Evolutionary conservation across 2,888 invertebrate genomes (phyloP), one percentile per base, ranked within the genome.

Genomic region (Lasioglossum vierecki): DNA sequence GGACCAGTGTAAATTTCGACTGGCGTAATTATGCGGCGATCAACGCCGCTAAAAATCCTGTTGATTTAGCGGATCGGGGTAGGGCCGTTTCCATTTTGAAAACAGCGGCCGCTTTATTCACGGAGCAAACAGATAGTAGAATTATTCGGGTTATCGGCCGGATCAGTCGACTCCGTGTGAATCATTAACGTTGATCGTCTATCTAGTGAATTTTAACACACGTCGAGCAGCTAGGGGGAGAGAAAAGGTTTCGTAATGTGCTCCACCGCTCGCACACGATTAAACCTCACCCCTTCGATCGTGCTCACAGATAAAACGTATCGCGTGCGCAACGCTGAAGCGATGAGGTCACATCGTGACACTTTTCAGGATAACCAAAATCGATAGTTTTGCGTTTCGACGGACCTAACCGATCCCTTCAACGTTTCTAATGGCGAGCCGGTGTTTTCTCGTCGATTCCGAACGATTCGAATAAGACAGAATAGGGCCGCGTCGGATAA

Each of bases 151-250:
- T 41, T 41, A 90, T 91, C 87, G 81, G 86, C 79, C 84, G 46
- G 75, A 57, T 77, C 80, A 53, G 75, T 84, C 72, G 66, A 35
- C 46, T 44, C 60, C 46, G 79, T 74, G 83, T 84, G 85, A 88
- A 91, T 89, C 90, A 90, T 92, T 91, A 88, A 92, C 91, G 91
- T 90, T 88, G 82, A 88, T 88, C 89, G 89, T 88, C 90, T 90
- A 88, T 87, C 84, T 85, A 80, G 82, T 66, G 86, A 91, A 89
- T 91, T 90, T 90, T 88, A 88, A 87, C 82, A 83, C 82, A 84
- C 87, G 73, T 15, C 74, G 30, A 30, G 11, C 26, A 4, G 71
- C 46, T n/a, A 30, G 13, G 44, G 49, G 63, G 49, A 70, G n/a
- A 53, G 74, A 82, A 71, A 88, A 88, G 85, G 85, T 89, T 88